Base-by-base conservation (phyloP, 2,113 vertebrate genomes). In the Lepisosteus oculatus region DNA sequence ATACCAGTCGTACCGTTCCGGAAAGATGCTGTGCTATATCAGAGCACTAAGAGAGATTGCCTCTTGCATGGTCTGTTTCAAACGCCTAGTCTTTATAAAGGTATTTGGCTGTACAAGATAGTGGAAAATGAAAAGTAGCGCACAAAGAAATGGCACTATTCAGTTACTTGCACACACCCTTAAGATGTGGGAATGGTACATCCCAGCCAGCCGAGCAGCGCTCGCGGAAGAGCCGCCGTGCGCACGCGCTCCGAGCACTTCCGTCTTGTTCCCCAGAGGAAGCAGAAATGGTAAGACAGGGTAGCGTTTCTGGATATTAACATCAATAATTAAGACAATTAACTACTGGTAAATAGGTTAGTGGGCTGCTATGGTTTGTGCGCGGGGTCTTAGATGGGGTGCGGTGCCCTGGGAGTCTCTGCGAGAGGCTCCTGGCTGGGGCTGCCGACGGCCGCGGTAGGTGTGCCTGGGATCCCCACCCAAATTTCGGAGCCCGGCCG, bases 211-310 rank as follows among this genome's bases (percentile, higher is more conserved):
- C 61, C 54, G 55, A 68, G 71, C 55, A 15, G 14, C 44, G 61
- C 51, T 77, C 69, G 61, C 81, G 84, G 84, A 88, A 86, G 73
- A 74, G 67, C 11, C 43, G 56, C 61, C 11, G 43, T 68, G 15
- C 72, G 51, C 59, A 45, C 65, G 62, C 72, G 74, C 80, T 70
- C 74, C 62, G 76, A 74, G 77, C 74, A 83, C 87, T 93, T 91
- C 90, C 89, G 87, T 78, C 78, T 88, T 82, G 63, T 72, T 59
- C 73, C 51, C 55, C 79, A 74, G 42, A 70, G 72, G 72, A 78
- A 13, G 65, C 79, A 78, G 66, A 85, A 79, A 92, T 91, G 89
- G 91, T 92, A 84, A 87, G 89, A 75, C 55, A 72, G 66, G 69
- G 3, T 14, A 3, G 13, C 12, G 1, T 6, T 8, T 17, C 66